phyloP scores from a whole-genome alignment of 2,888 invertebrate genomes.

The Apodemia hepburni region DNA sequence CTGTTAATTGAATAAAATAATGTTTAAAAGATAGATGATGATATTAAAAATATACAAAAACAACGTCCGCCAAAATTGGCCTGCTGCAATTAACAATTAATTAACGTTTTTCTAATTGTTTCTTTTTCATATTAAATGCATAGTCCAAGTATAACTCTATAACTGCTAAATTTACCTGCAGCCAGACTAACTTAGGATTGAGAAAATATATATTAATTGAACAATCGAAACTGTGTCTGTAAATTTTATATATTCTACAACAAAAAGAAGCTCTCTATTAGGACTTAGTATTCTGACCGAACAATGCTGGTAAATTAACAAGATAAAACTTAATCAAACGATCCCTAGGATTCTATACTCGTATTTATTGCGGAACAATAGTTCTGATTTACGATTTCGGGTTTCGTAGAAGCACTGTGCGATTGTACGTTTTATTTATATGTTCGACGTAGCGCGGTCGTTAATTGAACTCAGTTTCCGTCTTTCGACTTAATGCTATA shows the following conservation, averaged over 20 bases:
- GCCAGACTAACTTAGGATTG: too few species aligned
- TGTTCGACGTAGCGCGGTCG: slow-evolving; percentile 35
- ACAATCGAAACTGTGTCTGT: background rate
- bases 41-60: too few species aligned
- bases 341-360: slow-evolving; percentile 70
- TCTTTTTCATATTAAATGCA: too few species aligned
- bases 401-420: slow-evolving; percentile 49
- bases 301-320: slow-evolving; percentile 71
- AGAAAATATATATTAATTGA: too few species aligned
- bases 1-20: too few species aligned
- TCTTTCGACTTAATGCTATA: slow-evolving; percentile 3
- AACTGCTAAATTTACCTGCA: too few species aligned
- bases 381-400: slow-evolving; percentile 73
- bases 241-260: background rate
- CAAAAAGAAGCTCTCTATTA: background rate
- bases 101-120: too few species aligned
- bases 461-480: slow-evolving; percentile 34
- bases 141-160: too few species aligned
- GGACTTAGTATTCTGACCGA: slow-evolving; percentile 12
- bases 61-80: too few species aligned
- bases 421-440: slow-evolving; percentile 62
- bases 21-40: too few species aligned
- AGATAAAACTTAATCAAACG: slow-evolving; percentile 77
- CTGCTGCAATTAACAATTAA: too few species aligned
- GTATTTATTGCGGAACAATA: slow-evolving; percentile 75